These are phyloP conservation scores for Fopius arisanus DNA, from an alignment of 1,140 invertebrate species.

Conservation along the genomic window DNA sequence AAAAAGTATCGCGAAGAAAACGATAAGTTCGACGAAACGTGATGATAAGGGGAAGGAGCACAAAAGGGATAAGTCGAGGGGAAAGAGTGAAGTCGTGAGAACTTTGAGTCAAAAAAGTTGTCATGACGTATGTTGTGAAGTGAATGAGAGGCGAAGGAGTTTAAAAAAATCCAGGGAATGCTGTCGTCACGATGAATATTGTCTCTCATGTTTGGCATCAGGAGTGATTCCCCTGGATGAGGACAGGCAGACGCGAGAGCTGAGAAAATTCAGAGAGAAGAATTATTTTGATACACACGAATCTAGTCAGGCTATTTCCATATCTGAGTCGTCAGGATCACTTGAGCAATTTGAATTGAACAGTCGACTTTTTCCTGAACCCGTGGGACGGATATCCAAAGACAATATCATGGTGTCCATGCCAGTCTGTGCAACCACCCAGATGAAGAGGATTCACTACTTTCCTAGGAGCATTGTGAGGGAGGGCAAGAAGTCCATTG, in stretches of 20 bases:
- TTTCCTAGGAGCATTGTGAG: constrained; percentile 50
- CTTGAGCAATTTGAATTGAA: constrained; percentile 50
- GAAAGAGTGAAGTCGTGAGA: neutral
- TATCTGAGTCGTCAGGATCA: constrained; percentile 42
- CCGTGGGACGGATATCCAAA: constrained; percentile 36
- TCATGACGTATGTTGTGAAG: neutral
- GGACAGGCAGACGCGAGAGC: constrained; percentile 31
- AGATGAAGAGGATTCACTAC: constrained; percentile 51
- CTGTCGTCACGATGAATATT: neutral
- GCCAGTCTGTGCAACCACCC: constrained; percentile 42
- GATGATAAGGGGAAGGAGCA: neutral
- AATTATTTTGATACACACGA: constrained; percentile 60
- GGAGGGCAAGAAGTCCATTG: constrained; percentile 39
- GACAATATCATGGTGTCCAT: constrained; percentile 48
- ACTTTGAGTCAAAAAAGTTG: constrained; percentile 16
- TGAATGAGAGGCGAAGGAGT: neutral
- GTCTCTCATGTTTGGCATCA: constrained; percentile 17
- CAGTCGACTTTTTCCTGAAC: constrained; percentile 51
- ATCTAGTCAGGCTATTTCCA: constrained; percentile 40
- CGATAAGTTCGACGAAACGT: neutral
- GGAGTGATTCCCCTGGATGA: constrained; percentile 13
- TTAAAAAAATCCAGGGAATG: neutral
- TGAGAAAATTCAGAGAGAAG: constrained; percentile 50
- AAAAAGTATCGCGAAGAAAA: neutral
- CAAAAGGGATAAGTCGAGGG: neutral